These are phyloP conservation scores for Mystacornis crossleyi DNA, from an alignment of 2,113 vertebrate genomes.

Conservation along the genomic window DNA sequence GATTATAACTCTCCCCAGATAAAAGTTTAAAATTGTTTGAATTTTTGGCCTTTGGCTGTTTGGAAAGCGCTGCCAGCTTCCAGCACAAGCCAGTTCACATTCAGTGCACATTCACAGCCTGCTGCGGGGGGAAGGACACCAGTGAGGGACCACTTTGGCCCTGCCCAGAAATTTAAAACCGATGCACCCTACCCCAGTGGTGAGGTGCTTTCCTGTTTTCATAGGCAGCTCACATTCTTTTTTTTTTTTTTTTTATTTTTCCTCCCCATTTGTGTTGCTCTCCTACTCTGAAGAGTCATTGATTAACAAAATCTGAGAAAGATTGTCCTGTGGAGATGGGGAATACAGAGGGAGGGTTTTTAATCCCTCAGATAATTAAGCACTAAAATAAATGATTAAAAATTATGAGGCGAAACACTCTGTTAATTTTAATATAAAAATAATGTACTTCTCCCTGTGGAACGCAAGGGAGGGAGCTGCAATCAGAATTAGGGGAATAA, in stretches of 20 bases:
- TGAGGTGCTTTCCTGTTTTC: background rate
- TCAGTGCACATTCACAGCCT: background rate
- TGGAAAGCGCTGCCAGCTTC: constrained; percentile 12
- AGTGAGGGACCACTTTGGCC: background rate
- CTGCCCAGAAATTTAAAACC: background rate
- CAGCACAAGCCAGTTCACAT: background rate
- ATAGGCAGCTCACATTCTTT: background rate
- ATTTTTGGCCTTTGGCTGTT: constrained; percentile 61
- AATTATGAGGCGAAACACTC: background rate
- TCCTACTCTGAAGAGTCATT: background rate
- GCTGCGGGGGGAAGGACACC: background rate
- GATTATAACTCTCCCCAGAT: constrained; percentile 21
- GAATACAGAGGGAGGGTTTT: background rate
- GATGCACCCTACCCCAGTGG: background rate
- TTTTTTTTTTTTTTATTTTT: accelerated
- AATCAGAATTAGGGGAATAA: background rate
- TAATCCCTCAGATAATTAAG: constrained; percentile 48
- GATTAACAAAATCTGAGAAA: background rate
- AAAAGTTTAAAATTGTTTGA: constrained; percentile 32
- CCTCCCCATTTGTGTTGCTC: background rate
- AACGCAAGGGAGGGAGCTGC: background rate
- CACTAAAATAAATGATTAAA: constrained; percentile 50
- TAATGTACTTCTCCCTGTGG: background rate
- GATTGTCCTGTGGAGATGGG: background rate
- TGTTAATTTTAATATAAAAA: constrained; percentile 45